Percentiles rank a stretch among this genome's conserved stretches.
These are phyloP conservation scores for Styela clava DNA, from an alignment of 23 tunicate species.

Conservation along the genomic window DNA sequence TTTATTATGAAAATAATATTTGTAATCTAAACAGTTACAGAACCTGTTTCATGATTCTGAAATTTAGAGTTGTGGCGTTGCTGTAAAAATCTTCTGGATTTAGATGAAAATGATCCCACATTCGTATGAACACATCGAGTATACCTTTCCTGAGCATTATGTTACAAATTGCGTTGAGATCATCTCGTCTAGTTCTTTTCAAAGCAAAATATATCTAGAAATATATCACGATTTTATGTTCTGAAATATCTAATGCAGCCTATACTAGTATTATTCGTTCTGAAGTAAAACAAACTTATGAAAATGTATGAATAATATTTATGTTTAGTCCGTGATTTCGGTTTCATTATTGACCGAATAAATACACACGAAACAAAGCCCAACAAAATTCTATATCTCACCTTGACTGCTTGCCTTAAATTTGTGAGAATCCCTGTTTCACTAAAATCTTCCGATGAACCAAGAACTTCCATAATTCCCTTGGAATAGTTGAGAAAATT, in stretches of 20 bases:
- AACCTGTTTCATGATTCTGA: background rate
- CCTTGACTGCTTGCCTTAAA: background rate
- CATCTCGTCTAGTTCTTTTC: background rate
- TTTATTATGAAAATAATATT: too few species aligned
- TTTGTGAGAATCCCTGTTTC: background rate
- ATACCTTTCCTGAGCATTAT: background rate
- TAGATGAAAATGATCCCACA: conserved; percentile 1
- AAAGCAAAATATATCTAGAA: background rate
- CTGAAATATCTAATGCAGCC: too few species aligned
- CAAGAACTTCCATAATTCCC: background rate
- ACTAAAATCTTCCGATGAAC: background rate
- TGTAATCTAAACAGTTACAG: too few species aligned
- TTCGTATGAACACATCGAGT: background rate
- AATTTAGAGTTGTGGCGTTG: background rate
- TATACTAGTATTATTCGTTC: too few species aligned
- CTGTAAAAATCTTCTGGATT: background rate
- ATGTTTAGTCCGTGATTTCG: background rate
- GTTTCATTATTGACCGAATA: background rate
- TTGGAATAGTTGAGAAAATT: background rate
- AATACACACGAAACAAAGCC: background rate
- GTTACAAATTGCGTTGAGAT: background rate
- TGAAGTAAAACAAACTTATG: too few species aligned
- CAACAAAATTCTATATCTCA: background rate
- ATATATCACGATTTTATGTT: background rate
- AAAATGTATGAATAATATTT: too few species aligned